phyloP scores from a whole-genome alignment of 1,140 invertebrate genomes.

The Hypothenemus hampei region DNA sequence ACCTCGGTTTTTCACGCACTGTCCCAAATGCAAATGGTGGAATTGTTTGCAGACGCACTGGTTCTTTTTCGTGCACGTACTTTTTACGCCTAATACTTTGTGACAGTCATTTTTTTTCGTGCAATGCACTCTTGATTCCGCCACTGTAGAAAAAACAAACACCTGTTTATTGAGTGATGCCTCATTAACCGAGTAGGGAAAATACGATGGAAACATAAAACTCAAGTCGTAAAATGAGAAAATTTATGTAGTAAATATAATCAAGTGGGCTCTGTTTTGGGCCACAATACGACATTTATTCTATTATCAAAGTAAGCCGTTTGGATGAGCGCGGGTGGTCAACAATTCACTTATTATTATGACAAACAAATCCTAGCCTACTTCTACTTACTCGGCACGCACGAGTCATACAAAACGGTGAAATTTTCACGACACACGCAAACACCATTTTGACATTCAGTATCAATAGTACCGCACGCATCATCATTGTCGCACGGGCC shows the following conservation, averaged over 20 bases:
- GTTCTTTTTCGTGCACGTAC: conserved; percentile 33
- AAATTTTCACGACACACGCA: conserved; percentile 34
- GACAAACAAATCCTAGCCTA: no score
- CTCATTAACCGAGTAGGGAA: no score
- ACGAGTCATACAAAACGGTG: conserved; percentile 31
- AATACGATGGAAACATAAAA: no score
- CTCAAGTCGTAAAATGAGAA: no score
- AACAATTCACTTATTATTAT: no score
- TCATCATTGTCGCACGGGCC: conserved; percentile 31
- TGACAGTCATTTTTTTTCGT: conserved; percentile 32
- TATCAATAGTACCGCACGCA: conserved; percentile 37
- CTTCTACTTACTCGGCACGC: conserved; percentile 35
- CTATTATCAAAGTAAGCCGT: no score
- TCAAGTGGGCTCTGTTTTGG: no score
- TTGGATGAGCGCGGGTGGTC: no score
- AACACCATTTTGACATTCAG: conserved; percentile 30
- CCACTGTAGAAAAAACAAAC: conserved; percentile 26
- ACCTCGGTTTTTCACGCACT: conserved; percentile 35
- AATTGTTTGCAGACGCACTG: conserved; percentile 35
- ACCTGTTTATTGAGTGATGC: no score
- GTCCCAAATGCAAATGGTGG: conserved; percentile 34
- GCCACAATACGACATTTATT: no score
- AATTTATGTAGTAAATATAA: no score
- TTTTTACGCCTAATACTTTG: conserved; percentile 26
- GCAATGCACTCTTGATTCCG: conserved; percentile 26